These are phyloP conservation scores for Riparia riparia DNA, from an alignment of 2,113 vertebrate genomes.

Conservation along the genomic window DNA sequence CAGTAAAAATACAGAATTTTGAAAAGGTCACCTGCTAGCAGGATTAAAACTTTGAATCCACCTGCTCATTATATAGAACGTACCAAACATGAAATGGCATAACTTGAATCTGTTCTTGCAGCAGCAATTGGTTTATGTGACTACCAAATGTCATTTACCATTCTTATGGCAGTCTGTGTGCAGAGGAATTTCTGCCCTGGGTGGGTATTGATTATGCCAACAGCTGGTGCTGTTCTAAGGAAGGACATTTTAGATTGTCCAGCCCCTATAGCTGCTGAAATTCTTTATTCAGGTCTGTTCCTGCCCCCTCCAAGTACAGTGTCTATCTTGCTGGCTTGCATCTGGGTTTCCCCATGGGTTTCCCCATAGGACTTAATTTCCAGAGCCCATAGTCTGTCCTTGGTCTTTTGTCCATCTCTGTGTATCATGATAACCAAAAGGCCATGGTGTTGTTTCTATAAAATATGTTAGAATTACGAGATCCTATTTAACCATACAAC, in stretches of 20 bases:
- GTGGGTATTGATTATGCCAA: not conserved
- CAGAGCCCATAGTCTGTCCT: not conserved
- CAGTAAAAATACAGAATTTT: conserved; percentile 76
- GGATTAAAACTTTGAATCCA: conserved; percentile 60
- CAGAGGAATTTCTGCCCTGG: not conserved
- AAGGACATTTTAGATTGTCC: not conserved
- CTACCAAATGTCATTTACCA: not conserved
- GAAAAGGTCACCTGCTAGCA: conserved; percentile 72
- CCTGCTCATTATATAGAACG: conserved; percentile 59
- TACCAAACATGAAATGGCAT: conserved; percentile 46
- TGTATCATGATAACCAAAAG: not conserved
- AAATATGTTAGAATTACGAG: not conserved
- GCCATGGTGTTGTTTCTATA: not conserved
- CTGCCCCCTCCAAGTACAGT: not conserved
- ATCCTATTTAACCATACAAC: not conserved
- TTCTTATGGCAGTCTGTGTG: not conserved
- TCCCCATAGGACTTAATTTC: not conserved
- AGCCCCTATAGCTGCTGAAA: not conserved
- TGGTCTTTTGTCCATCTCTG: not conserved
- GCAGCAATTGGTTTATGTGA: not conserved
- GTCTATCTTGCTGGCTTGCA: not conserved
- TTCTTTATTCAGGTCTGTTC: not conserved
- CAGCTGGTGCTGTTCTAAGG: not conserved
- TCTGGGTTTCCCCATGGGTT: not conserved
- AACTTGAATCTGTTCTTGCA: conserved; percentile 22